Evolutionary conservation across 2,113 vertebrate genomes (phyloP), one percentile per base, ranked within the genome.

Genomic region (Laterallus jamaicensis): DNA sequence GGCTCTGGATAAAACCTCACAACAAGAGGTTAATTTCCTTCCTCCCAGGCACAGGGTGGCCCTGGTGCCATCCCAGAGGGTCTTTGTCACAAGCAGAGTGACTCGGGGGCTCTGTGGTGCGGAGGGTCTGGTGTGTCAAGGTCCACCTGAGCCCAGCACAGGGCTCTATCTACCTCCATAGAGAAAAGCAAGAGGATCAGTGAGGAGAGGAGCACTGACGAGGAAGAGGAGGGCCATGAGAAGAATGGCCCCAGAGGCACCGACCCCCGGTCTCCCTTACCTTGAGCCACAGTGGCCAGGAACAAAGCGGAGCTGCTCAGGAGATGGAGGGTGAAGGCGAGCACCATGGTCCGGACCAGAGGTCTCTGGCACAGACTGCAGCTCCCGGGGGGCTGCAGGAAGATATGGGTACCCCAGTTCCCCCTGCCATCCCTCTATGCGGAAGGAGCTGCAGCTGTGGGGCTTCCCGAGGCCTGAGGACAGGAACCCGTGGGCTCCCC

Each of bases 351-450:
- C 25, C 52, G 14, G 52, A 28, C 52, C 52, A 54, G 26, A 54
- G 52, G 17, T 92, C 79, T 56, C 82, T 3, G 5, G 60, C 11
- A 0, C 74, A 1, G 44, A 6, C 54, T 28, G 93, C 2, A 0
- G 79, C 85, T 42, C 20, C 78, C 0, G 1, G 15, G 50, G 82
- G 22, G 8, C 60, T 5, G 76, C 0, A 5, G 68, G 68, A 47
- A 71, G 73, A 95, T 97, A 97, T 75, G 35, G 42, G 15, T 56
- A 4, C 24, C 55, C 55, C 82, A 75, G 82, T 96, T 96, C 92
- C 95, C 76, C 59, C 40, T 8, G 0, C 2, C 0, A 0, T 3
- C 31, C 55, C 62, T 64, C 2, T 0, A 9, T 10, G 68, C 5
- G 58, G 96, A 92, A 95, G 86, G 25, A 75, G 37, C 17, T 0